Percentiles rank a stretch among this genome's conserved stretches.
Conservation (phyloP, 2,113 vertebrate species). For the Zosterops japonicus region DNA sequence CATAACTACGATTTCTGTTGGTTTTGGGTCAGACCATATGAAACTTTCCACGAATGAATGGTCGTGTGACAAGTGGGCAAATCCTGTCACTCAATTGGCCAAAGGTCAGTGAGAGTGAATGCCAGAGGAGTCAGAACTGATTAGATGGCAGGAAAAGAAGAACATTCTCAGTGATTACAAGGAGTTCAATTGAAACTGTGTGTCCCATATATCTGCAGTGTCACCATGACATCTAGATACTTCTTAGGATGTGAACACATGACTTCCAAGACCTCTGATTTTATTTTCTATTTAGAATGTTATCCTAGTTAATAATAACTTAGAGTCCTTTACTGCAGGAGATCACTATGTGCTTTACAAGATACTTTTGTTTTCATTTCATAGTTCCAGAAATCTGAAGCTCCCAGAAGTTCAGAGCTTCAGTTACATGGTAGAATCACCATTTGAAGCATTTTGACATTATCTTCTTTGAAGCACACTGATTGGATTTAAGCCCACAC, state of each 20-base stretch:
- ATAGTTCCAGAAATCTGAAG: not conserved
- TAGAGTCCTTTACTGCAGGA: not conserved
- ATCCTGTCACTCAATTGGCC: not conserved
- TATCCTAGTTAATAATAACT: not conserved
- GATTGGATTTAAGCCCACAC: slow-evolving; percentile 45
- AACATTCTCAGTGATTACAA: not conserved
- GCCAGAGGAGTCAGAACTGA: not conserved
- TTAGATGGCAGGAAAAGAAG: not conserved
- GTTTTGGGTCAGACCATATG: not conserved
- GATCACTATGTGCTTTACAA: not conserved
- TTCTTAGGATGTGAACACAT: not conserved
- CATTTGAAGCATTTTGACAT: not conserved
- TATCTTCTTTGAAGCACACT: slow-evolving; percentile 25
- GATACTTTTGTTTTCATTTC: slow-evolving; percentile 15
- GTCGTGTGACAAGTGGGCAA: not conserved
- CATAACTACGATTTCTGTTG: not conserved
- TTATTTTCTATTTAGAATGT: slow-evolving; percentile 12
- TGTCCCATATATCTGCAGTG: not conserved
- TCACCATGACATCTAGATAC: not conserved
- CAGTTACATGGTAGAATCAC: not conserved
- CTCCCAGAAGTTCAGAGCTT: not conserved
- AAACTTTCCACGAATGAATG: not conserved
- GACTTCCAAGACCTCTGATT: not conserved
- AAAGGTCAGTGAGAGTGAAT: not conserved
- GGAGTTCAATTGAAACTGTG: not conserved